A percentile compares a stretch with the other conserved stretches of the same genome.
Evolutionary conservation across 1,140 invertebrate species (phyloP).

Genomic region (Ostrea edulis): DNA sequence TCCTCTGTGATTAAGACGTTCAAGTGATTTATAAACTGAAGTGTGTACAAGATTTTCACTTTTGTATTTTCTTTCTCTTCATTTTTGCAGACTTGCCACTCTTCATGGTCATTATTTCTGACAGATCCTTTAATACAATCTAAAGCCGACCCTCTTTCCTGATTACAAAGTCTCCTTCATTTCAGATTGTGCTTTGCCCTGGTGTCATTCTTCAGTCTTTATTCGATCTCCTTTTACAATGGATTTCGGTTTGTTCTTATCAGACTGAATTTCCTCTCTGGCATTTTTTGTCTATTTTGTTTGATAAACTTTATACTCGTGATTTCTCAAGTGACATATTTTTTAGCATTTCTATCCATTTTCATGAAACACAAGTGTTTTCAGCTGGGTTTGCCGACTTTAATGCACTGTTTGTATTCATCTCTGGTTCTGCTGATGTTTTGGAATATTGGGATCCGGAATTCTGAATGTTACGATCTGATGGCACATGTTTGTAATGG

Average conservation of each 20-base stretch:
- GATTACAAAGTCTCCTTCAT: conserved; percentile 16
- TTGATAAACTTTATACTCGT: not conserved
- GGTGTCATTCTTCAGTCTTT: not conserved
- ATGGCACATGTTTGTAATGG: conserved; percentile 28
- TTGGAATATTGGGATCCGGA: not conserved
- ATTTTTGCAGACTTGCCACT: not conserved
- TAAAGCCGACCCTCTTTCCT: not conserved
- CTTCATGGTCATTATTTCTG: conserved; percentile 4
- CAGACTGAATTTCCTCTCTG: not conserved
- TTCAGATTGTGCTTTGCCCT: not conserved
- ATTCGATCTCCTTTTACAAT: not conserved
- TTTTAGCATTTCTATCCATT: conserved; percentile 22
- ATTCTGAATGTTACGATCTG: not conserved
- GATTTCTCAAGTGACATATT: conserved; percentile 31
- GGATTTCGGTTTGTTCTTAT: not conserved
- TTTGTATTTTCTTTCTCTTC: not conserved
- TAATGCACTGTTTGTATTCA: conserved; percentile 32
- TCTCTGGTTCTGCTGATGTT: not conserved
- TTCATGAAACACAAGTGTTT: conserved; percentile 18
- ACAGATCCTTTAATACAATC: conserved; percentile 1
- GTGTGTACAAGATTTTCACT: conserved; percentile 19
- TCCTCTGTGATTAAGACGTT: not conserved
- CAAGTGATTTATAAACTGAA: not conserved
- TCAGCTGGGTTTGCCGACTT: conserved; percentile 18
- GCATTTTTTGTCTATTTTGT: conserved; percentile 32